Evolutionary conservation across 2,888 invertebrate genomes (phyloP).

Genomic region (Allolobophora icterica): DNA sequence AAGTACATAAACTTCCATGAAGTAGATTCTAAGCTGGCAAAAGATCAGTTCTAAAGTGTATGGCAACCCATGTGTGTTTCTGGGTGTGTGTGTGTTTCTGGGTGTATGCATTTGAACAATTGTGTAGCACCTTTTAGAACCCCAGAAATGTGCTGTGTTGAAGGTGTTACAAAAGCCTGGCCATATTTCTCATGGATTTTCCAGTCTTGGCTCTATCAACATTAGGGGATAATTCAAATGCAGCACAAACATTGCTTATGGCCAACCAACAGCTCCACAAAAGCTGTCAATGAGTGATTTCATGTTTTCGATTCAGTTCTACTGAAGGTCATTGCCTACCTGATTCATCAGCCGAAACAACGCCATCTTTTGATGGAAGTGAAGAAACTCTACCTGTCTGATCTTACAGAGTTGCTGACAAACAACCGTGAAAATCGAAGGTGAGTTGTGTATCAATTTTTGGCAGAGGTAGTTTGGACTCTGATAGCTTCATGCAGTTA

Average conservation of each 20-base stretch:
- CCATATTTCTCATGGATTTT: neutral
- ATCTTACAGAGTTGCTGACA: conserved; percentile 96
- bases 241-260: neutral
- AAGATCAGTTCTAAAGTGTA: too few relatives aligned
- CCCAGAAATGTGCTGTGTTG: too few relatives aligned
- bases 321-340: conserved; percentile 94
- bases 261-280: neutral
- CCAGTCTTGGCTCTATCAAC: neutral
- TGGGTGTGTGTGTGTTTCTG: too few relatives aligned
- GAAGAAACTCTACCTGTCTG: conserved; percentile 93
- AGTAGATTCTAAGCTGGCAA: too few relatives aligned
- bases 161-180: neutral
- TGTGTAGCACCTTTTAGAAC: too few relatives aligned
- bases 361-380: conserved; percentile 65
- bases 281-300: neutral
- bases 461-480: too few relatives aligned
- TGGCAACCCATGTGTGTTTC: too few relatives aligned
- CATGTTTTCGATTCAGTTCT: conserved; percentile 76
- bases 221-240: neutral
- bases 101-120: too few relatives aligned
- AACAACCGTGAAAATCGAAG: conserved; percentile 95
- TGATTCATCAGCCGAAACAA: conserved; percentile 88
- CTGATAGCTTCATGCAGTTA: too few relatives aligned
- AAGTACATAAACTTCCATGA: too few relatives aligned
- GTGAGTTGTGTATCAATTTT: conserved; percentile 44